A percentile compares a stretch with the other conserved stretches of the same genome.
Evolutionary conservation across 2,888 invertebrate genomes (phyloP).

Genomic region (Torymus aiolomorphi): DNA sequence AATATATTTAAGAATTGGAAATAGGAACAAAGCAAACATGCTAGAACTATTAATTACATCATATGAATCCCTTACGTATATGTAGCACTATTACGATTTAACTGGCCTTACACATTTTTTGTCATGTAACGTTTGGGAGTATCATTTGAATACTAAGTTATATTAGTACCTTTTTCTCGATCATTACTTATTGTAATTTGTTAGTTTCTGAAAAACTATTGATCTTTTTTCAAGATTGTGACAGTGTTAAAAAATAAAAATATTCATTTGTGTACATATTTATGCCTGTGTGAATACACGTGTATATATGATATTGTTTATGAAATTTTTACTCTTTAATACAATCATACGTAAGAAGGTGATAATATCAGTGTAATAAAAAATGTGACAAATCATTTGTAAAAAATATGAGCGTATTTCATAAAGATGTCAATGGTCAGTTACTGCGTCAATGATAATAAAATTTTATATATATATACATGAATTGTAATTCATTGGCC

Average conservation of each 20-base stretch:
- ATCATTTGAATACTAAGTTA: constrained; percentile 19
- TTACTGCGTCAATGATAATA: constrained; percentile 54
- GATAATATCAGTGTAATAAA: constrained; percentile 44
- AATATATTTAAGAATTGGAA: constrained; percentile 52
- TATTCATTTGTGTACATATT: constrained; percentile 39
- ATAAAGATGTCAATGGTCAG: constrained; percentile 45
- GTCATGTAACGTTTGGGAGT: constrained; percentile 29
- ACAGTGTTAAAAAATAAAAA: constrained; percentile 56
- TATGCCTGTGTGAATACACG: constrained; percentile 42
- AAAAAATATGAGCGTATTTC: constrained; percentile 48
- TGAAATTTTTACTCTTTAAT: constrained; percentile 44
- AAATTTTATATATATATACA: constrained; percentile 59
- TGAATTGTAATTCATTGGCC: constrained; percentile 59
- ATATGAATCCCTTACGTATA: constrained; percentile 38
- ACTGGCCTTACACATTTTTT: constrained; percentile 46
- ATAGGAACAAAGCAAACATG: constrained; percentile 56
- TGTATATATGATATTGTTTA: constrained; percentile 30
- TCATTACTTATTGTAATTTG: constrained; percentile 36
- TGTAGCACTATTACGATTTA: constrained; percentile 44
- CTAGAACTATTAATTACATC: constrained; percentile 49
- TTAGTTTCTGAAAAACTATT: constrained; percentile 41
- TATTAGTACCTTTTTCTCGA: constrained; percentile 47
- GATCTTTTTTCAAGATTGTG: constrained; percentile 42
- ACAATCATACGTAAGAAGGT: constrained; percentile 31
- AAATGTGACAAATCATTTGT: constrained; percentile 40